phyloP scores from a whole-genome alignment of 2,113 vertebrate species.

The Gobio gobio region DNA sequence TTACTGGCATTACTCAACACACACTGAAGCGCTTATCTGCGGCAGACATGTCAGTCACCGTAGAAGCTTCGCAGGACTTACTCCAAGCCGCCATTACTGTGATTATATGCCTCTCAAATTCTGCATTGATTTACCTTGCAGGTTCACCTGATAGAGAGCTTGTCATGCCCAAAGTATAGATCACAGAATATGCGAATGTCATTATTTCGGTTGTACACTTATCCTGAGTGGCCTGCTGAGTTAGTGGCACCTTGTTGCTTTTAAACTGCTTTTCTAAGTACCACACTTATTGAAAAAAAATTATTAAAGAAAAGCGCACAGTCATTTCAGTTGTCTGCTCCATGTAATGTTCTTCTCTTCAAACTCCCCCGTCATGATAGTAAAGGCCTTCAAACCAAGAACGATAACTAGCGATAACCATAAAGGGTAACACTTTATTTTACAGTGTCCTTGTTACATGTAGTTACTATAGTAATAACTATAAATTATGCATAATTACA shows the following conservation, averaged over 20 bases:
- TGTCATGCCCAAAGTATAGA: neutral
- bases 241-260: neutral
- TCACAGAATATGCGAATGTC: neutral
- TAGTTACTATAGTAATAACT: too few relatives aligned
- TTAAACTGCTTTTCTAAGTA: neutral
- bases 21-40: slow-evolving; percentile 50
- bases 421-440: neutral
- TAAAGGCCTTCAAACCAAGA: neutral
- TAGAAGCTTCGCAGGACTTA: slow-evolving; percentile 16
- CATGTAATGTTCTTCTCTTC: neutral
- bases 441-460: too few relatives aligned
- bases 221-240: neutral
- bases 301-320: too few relatives aligned
- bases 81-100: slow-evolving; percentile 31
- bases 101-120: slow-evolving; percentile 22
- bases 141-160: neutral
- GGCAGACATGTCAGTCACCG: slow-evolving; percentile 26
- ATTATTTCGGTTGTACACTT: neutral
- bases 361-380: neutral
- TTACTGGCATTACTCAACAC: slow-evolving; percentile 44
- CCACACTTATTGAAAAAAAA: neutral
- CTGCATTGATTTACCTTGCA: neutral
- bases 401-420: neutral
- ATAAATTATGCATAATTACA: too few relatives aligned
- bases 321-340: too few relatives aligned